Evolutionary conservation across 2,888 invertebrate species (phyloP).

Genomic region (Drosophila diplacantha): DNA sequence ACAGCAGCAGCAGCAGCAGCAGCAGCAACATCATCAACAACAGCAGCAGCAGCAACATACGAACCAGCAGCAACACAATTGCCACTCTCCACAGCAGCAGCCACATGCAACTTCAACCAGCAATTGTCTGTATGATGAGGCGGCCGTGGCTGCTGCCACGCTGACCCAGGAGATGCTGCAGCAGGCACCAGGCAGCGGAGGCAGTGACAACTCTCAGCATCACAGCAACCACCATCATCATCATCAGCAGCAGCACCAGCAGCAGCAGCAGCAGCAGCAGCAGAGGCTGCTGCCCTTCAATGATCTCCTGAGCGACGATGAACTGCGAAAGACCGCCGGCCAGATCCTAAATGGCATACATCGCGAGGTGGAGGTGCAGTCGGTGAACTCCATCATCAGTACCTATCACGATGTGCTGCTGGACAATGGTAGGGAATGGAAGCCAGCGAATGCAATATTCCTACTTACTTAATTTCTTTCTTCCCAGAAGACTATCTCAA

Average conservation of each 20-base stretch:
- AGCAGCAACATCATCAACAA: slow-evolving; percentile 48
- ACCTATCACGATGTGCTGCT: slow-evolving; percentile 77
- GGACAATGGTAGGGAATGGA: slow-evolving; percentile 72
- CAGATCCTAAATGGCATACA: slow-evolving; percentile 81
- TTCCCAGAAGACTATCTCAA: slow-evolving; percentile 80
- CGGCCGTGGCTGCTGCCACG: slow-evolving; percentile 75
- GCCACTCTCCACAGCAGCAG: slow-evolving; percentile 36
- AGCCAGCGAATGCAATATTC: too few species aligned
- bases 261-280: slow-evolving; percentile 14
- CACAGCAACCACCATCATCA: slow-evolving; percentile 33
- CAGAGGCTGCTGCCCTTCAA: slow-evolving; percentile 66
- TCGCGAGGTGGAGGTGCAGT: slow-evolving; percentile 81
- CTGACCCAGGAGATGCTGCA: slow-evolving; percentile 75
- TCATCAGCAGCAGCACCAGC: slow-evolving; percentile 53
- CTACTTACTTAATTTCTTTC: background rate
- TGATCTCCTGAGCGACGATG: slow-evolving; percentile 74
- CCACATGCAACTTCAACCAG: slow-evolving; percentile 31
- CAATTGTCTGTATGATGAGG: slow-evolving; percentile 74
- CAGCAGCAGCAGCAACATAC: slow-evolving; percentile 42
- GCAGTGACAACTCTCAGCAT: slow-evolving; percentile 16
- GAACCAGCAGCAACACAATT: slow-evolving; percentile 36
- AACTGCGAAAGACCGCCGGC: slow-evolving; percentile 80
- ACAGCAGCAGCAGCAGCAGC: slow-evolving; percentile 46
- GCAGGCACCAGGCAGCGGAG: slow-evolving; percentile 41
- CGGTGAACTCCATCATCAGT: slow-evolving; percentile 77